phyloP scores from a whole-genome alignment of 2,888 invertebrate genomes.

The Andrena minutula region DNA sequence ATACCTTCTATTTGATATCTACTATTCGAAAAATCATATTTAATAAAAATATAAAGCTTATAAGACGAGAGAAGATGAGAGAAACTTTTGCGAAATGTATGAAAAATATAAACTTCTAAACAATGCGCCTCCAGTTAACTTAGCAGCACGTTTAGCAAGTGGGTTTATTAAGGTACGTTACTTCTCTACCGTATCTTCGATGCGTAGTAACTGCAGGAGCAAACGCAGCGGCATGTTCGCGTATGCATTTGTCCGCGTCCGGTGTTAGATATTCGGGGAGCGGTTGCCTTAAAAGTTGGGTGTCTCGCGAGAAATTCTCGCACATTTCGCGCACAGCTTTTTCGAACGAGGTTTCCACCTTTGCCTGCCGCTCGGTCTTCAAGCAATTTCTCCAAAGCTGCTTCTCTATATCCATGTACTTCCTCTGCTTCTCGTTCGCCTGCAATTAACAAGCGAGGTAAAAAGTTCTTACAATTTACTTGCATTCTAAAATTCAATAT shows the following conservation, averaged over 20 bases:
- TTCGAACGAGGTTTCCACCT: slow-evolving; percentile 74
- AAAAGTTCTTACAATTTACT: neutral
- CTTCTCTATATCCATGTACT: slow-evolving; percentile 80
- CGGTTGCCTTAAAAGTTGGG: slow-evolving; percentile 84
- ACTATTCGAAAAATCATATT: too few species aligned
- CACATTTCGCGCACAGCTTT: slow-evolving; percentile 85
- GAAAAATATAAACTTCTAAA: slow-evolving; percentile 18
- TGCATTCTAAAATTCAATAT: slow-evolving; percentile 71
- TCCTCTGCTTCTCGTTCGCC: slow-evolving; percentile 78
- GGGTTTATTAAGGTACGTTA: slow-evolving; percentile 65
- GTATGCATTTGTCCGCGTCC: slow-evolving; percentile 85
- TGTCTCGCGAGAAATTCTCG: slow-evolving; percentile 85
- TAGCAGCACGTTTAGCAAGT: slow-evolving; percentile 40
- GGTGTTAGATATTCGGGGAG: slow-evolving; percentile 86
- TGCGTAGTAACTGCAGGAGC: slow-evolving; percentile 85
- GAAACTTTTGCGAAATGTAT: slow-evolving; percentile 13
- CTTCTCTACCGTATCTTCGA: slow-evolving; percentile 74
- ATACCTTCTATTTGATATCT: slow-evolving; percentile 47
- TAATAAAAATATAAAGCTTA: neutral
- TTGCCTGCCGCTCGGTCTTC: slow-evolving; percentile 60
- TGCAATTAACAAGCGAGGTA: slow-evolving; percentile 44
- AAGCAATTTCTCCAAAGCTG: slow-evolving; percentile 83
- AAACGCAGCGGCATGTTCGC: slow-evolving; percentile 85
- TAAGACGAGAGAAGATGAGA: neutral
- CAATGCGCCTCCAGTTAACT: neutral